Conservation (phyloP, 2,888 invertebrate genomes). For the Watsonalla cultraria region DNA sequence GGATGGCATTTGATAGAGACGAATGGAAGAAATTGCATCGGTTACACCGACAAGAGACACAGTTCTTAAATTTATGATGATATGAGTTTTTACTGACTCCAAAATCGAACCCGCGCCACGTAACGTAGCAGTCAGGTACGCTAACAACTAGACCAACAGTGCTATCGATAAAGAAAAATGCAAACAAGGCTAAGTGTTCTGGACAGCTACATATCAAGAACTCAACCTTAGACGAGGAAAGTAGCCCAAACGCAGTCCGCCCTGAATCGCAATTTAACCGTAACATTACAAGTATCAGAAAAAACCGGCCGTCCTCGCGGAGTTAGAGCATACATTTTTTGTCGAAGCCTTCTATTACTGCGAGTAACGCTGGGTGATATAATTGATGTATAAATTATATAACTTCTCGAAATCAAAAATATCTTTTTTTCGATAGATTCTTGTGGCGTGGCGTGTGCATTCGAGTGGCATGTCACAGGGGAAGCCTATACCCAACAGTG, state of each 20-base stretch:
- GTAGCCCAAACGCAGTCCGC: constrained; percentile 8
- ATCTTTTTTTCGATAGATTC: no score
- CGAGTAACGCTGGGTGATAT: background rate
- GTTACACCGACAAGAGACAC: no score
- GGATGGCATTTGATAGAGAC: no score
- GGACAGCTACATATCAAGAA: background rate
- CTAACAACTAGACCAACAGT: background rate
- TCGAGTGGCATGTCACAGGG: no score
- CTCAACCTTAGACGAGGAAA: constrained; percentile 5
- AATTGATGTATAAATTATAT: background rate
- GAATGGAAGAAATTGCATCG: no score
- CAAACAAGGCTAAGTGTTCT: background rate
- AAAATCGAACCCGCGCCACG: no score
- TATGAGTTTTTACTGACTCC: no score
- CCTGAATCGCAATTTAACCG: constrained; percentile 30
- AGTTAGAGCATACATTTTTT: constrained; percentile 27
- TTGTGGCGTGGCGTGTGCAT: no score
- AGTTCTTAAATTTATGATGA: no score
- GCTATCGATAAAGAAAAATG: background rate
- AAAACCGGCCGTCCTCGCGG: constrained; percentile 46
- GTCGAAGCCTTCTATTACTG: background rate
- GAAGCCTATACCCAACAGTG: no score
- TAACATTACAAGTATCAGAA: constrained; percentile 26
- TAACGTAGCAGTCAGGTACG: no score
- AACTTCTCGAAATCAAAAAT: no score